phyloP scores from a whole-genome alignment of 2,888 invertebrate species.

The Xestia c-nigrum region DNA sequence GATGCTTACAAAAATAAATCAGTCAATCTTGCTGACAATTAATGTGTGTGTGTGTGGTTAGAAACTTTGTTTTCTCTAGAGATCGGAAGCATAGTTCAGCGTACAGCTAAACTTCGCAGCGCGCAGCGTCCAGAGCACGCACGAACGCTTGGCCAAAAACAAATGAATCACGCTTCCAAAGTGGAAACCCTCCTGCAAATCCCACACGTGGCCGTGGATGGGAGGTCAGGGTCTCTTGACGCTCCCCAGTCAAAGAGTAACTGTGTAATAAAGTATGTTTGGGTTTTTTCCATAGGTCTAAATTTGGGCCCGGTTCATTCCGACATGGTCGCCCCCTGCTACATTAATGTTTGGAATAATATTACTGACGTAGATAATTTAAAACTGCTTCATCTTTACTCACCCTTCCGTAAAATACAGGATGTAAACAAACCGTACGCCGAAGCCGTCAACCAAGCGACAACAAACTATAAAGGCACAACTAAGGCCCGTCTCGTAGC shows the following conservation, averaged over 20 bases:
- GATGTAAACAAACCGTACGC: too few relatives aligned
- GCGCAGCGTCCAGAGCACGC: not conserved
- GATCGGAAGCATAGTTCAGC: not conserved
- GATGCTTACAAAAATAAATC: constrained; percentile 3
- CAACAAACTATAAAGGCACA: too few relatives aligned
- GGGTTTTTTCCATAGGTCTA: not conserved
- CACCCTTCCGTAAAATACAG: too few relatives aligned
- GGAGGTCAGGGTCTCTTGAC: not conserved
- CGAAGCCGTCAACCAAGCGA: too few relatives aligned
- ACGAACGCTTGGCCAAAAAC: not conserved
- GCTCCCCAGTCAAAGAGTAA: not conserved
- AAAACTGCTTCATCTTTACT: not conserved
- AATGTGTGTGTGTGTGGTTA: too few relatives aligned
- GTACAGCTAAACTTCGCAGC: not conserved
- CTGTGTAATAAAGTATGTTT: not conserved
- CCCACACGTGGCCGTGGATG: not conserved
- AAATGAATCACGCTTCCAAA: not conserved
- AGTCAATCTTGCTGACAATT: not conserved
- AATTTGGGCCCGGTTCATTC: not conserved
- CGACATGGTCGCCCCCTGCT: not conserved
- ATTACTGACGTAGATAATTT: not conserved
- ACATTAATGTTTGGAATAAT: not conserved
- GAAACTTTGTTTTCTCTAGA: not conserved
- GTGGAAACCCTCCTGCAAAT: not conserved
- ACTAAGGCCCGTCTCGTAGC: too few relatives aligned